These are phyloP conservation scores for human DNA, from an alignment of 2,113 vertebrate genomes.

Conservation along the genomic window GRCh38 chrX:78983001-78983500, in stretches of 20 bases:
- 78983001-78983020: background rate
- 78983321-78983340: background rate
- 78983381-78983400: background rate
- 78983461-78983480: background rate
- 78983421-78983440: background rate
- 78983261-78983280: background rate
- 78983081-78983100: background rate
- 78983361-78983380: background rate
- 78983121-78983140: background rate
- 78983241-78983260: background rate
- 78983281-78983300: background rate
- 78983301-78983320: background rate
- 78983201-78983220: background rate
- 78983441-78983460: background rate
- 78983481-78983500: background rate
- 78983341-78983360: background rate
- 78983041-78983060: background rate
- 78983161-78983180: no score
- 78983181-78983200: background rate
- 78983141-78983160: background rate
- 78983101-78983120: background rate
- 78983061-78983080: background rate
- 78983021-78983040: background rate
- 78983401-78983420: background rate
- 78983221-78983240: background rate